These are phyloP conservation scores for Phataginus tetradactyla DNA, from an alignment of 2,797 vertebrate genomes.

Conservation along the genomic window DNA sequence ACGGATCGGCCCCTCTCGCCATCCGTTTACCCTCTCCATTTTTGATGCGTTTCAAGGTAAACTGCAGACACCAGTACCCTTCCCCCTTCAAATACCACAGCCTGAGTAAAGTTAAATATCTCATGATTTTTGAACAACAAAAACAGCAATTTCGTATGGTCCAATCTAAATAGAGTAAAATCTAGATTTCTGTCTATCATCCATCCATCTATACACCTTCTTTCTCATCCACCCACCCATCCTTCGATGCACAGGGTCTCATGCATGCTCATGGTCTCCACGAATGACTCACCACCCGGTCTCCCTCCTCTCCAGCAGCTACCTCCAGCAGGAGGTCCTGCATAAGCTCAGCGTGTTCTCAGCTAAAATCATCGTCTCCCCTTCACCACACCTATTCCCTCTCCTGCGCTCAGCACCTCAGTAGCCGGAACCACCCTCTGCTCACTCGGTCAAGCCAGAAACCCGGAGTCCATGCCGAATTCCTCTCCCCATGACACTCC, in stretches of 20 bases:
- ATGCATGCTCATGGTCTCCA: not conserved
- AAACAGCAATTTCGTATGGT: not conserved
- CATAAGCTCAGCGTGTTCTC: not conserved
- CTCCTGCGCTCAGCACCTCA: not conserved
- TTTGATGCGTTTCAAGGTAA: not conserved
- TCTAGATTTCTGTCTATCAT: not conserved
- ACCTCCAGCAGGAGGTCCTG: not conserved
- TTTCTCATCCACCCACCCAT: no score
- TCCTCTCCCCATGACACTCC: not conserved
- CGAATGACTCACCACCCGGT: not conserved
- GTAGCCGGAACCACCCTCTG: not conserved
- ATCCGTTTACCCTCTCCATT: not conserved
- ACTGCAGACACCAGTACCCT: not conserved
- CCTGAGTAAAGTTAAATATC: not conserved
- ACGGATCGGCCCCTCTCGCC: rapidly evolving
- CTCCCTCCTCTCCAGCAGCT: not conserved
- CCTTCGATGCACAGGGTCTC: not conserved
- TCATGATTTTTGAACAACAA: not conserved
- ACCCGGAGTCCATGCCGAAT: not conserved
- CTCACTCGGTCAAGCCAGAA: not conserved
- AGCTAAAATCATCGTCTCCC: not conserved
- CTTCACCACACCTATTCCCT: not conserved
- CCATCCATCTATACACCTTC: no score
- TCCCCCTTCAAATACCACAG: not conserved
- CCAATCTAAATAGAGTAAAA: not conserved